Percentiles rank a stretch among this genome's conserved stretches.
Conservation (phyloP, 2,797 vertebrate species). For the Sebastes taczanowskii region DNA sequence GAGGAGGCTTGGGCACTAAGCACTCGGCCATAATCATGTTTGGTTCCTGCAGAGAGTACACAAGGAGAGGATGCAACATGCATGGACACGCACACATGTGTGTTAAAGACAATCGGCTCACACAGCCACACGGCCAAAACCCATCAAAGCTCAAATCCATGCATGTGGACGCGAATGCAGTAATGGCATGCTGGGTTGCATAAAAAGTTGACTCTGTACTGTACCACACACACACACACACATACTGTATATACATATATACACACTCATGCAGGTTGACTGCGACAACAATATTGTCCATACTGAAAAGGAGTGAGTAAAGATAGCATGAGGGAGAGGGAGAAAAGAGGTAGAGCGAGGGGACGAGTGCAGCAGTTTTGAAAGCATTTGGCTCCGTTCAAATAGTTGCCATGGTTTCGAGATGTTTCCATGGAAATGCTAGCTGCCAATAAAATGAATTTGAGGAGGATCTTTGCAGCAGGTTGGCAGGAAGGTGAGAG, state of each 20-base stretch:
- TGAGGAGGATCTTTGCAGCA: constrained; percentile 78
- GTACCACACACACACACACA: neutral
- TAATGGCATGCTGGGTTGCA: neutral
- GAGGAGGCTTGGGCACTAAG: constrained; percentile 43
- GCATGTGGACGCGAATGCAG: constrained; percentile 1
- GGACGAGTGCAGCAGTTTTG: constrained; percentile 76
- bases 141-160: constrained; percentile 8
- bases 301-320: constrained; percentile 18
- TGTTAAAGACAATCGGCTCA: constrained; percentile 27
- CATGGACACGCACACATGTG: constrained; percentile 11
- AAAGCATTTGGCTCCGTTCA: constrained; percentile 81
- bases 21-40: constrained; percentile 56
- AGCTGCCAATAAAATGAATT: constrained; percentile 85
- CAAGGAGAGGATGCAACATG: constrained; percentile 15
- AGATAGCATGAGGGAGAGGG: constrained; percentile 46
- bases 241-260: neutral
- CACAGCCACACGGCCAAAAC: neutral
- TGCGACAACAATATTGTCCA: constrained; percentile 16
- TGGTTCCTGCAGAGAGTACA: constrained; percentile 32
- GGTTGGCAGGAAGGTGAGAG: constrained; percentile 77
- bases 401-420: constrained; percentile 86
- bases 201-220: neutral
- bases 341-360: constrained; percentile 48
- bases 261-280: constrained; percentile 11
- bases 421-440: constrained; percentile 87